These are phyloP conservation scores for Sogatella furcifera DNA, from an alignment of 1,140 invertebrate genomes.

Conservation along the genomic window DNA sequence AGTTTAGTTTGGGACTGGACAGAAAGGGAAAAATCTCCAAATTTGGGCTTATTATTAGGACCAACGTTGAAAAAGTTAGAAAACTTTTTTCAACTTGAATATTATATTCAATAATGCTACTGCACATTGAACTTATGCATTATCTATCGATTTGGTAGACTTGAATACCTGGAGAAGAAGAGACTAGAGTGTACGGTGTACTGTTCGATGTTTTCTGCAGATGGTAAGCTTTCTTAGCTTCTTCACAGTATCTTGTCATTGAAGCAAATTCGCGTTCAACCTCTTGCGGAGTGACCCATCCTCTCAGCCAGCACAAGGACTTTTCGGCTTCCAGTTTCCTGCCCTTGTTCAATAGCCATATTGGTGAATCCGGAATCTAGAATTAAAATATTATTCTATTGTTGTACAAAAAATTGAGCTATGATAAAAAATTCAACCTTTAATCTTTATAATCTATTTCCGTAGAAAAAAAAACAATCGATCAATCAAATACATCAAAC, in stretches of 20 bases:
- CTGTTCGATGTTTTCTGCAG: not conserved
- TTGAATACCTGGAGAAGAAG: not conserved
- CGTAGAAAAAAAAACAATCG: too few relatives aligned
- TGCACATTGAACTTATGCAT: too few relatives aligned
- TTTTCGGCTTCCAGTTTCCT: slow-evolving; percentile 36
- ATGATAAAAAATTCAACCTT: too few relatives aligned
- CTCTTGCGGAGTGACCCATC: slow-evolving; percentile 35
- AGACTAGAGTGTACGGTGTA: not conserved
- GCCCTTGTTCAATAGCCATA: slow-evolving; percentile 45
- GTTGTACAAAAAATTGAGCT: not conserved
- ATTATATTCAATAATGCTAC: not conserved
- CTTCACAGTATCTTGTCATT: slow-evolving; percentile 10
- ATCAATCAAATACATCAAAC: too few relatives aligned
- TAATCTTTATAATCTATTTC: too few relatives aligned
- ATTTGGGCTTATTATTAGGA: too few relatives aligned
- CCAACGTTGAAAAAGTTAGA: not conserved
- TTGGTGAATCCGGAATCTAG: slow-evolving; percentile 52
- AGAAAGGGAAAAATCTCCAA: too few relatives aligned
- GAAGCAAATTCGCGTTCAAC: slow-evolving; percentile 35
- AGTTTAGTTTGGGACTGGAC: too few relatives aligned
- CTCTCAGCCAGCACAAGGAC: slow-evolving; percentile 38
- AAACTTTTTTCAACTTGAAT: not conserved
- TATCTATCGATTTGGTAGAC: too few relatives aligned
- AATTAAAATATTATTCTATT: not conserved
- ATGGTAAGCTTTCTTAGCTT: not conserved